phyloP scores from a whole-genome alignment of 37 sponge, comb jelly and placozoan species.

The Aplysina aerophoba region DNA sequence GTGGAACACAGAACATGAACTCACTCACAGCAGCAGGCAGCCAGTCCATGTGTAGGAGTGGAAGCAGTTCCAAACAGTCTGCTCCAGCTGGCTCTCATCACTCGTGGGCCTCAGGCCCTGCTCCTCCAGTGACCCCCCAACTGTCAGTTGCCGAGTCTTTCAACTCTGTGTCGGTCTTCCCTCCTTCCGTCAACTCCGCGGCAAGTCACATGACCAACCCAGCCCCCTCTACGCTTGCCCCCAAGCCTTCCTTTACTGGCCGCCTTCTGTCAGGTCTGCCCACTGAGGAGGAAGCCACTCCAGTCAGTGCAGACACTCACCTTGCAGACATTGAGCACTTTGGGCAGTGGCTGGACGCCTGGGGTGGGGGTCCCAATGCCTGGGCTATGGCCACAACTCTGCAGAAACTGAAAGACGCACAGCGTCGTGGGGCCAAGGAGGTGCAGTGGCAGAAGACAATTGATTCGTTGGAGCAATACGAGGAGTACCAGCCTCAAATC shows the following conservation, averaged over 20 bases:
- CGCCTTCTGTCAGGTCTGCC: slow-evolving; percentile 67
- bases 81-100: no score
- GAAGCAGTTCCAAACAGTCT: no score
- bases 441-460: slow-evolving; percentile 76
- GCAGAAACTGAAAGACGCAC: slow-evolving; percentile 74
- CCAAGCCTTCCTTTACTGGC: slow-evolving; percentile 44
- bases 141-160: background rate
- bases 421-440: slow-evolving; percentile 64
- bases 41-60: no score
- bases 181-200: no score
- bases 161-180: no score
- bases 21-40: no score
- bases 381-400: slow-evolving; percentile 76
- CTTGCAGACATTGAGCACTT: slow-evolving; percentile 53
- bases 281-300: slow-evolving; percentile 18
- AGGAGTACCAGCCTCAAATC: slow-evolving; percentile 31
- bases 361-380: slow-evolving; percentile 73
- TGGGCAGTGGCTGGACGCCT: slow-evolving; percentile 48
- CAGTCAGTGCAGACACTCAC: slow-evolving; percentile 29
- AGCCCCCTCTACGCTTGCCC: background rate
- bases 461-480: slow-evolving; percentile 41
- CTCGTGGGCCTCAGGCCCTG: no score
- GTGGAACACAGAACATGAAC: no score
- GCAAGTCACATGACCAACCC: background rate
- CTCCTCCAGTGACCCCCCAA: background rate